Percentiles rank a stretch among this genome's conserved stretches.
Evolutionary conservation across 2,113 vertebrate genomes (phyloP).

Genomic region (Leucosticte australis): DNA sequence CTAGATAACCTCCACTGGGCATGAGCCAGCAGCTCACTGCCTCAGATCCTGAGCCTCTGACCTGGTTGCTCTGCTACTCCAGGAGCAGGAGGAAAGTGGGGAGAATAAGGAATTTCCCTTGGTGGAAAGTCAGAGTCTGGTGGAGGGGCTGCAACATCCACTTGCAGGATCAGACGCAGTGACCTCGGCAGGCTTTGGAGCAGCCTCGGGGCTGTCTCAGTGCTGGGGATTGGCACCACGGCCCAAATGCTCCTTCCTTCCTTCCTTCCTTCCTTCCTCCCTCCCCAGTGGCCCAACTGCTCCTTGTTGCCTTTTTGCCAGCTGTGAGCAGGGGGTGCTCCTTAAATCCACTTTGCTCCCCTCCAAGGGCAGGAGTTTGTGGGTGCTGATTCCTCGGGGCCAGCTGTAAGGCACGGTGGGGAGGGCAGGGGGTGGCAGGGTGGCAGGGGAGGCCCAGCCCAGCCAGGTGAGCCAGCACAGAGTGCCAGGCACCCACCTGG

Average conservation of each 20-base stretch:
- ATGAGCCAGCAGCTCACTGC: neutral
- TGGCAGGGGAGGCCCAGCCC: neutral
- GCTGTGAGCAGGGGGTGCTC: fast-evolving
- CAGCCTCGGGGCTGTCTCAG: neutral
- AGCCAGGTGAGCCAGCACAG: neutral
- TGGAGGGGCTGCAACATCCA: neutral
- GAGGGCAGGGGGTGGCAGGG: neutral
- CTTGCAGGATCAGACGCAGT: neutral
- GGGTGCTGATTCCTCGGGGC: neutral
- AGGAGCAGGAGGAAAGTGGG: neutral
- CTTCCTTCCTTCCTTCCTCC: neutral
- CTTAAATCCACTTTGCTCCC: neutral
- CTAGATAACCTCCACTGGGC: neutral
- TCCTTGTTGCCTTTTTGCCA: neutral
- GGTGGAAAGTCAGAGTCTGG: neutral
- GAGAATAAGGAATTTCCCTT: neutral
- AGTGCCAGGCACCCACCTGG: neutral
- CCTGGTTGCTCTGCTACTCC: neutral
- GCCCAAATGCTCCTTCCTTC: neutral
- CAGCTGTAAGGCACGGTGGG: conserved; percentile 23
- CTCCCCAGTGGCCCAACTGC: neutral
- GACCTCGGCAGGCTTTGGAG: neutral
- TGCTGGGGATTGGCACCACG: neutral
- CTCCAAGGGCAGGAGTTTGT: neutral
- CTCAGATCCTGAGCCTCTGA: neutral